Base-by-base conservation (phyloP, 1,140 invertebrate species). In the Heliconius congener region DNA sequence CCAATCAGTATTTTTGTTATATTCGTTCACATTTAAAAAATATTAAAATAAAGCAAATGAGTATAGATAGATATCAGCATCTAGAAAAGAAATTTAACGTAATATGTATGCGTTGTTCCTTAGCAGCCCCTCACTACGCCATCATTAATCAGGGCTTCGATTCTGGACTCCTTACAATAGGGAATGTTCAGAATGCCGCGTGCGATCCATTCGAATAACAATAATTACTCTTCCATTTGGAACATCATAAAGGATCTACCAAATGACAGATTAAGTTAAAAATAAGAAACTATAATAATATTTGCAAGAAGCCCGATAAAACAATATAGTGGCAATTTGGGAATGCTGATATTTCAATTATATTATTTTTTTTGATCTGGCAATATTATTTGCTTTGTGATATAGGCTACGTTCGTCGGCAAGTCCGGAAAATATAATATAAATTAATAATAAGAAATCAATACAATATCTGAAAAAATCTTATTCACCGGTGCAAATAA, bases 61-160 rank as follows among this genome's bases (percentile, higher is more conserved):
- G 1, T 57, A 57, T n/a, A 57, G 6, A 57, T 19, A 57, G 5
- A 57, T n/a, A 57, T 23, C n/a, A 3, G 9, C 8, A n/a, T 9
- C 19, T 23, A 60, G 8, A 27, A n/a, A 60, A 23, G 1, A 23
- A 27, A 11, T 60, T 23, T 23, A 16, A 11, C 13, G 27, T 16
- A 16, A 11, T 0, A 66, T 16, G 13, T 90, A 79, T 75, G 72
- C 83, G 88, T 74, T 30, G 71, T 39, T 50, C 87, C 79, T 85
- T 81, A 82, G 71, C 73, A 84, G 88, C 87, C 91, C 91, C 91
- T 91, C 86, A 82, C 85, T 91, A 88, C 86, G 92, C 89, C 88
- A 90, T 90, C 93, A 94, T 94, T 93, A 94, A 94, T 94, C 93
- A 94, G 88, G 83, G 79, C 87, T 93, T 94, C 92, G 93, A 94